Evolutionary conservation across 2,797 vertebrate genomes (phyloP).

Genomic region (Pangasius djambal): DNA sequence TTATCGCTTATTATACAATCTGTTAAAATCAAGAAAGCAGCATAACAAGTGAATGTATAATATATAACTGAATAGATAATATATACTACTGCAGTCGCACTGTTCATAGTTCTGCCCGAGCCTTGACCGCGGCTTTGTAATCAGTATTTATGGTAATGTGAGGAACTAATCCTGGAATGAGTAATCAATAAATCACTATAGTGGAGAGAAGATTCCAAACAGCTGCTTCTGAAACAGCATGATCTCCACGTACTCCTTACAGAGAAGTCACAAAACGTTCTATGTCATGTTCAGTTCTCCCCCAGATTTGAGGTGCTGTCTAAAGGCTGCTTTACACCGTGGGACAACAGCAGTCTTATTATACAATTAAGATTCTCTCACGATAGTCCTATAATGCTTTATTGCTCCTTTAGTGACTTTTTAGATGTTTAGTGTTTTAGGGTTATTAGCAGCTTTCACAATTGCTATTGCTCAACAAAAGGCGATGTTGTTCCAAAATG

Average conservation of each 20-base stretch:
- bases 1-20: background rate
- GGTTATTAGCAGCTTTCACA: conserved; percentile 18
- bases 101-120: background rate
- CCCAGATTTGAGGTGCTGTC: background rate
- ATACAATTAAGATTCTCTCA: background rate
- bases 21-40: background rate
- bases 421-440: background rate
- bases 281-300: conserved; percentile 31
- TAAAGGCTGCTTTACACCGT: background rate
- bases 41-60: background rate
- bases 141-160: conserved; percentile 42
- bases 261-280: conserved; percentile 30
- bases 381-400: background rate
- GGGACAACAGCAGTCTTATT: conserved; percentile 8
- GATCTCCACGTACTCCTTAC: conserved; percentile 26
- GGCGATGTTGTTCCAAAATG: conserved; percentile 8
- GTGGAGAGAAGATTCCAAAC: conserved; percentile 44
- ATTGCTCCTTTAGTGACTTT: background rate
- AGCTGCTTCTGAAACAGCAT: conserved; percentile 41
- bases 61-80: background rate
- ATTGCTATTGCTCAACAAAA: conserved; percentile 22
- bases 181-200: conserved; percentile 47
- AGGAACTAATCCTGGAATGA: conserved; percentile 45
- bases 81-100: background rate
- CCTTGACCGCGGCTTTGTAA: conserved; percentile 16